phyloP scores from a whole-genome alignment of 2,113 vertebrate species.

The Cyprichromis sp. region DNA sequence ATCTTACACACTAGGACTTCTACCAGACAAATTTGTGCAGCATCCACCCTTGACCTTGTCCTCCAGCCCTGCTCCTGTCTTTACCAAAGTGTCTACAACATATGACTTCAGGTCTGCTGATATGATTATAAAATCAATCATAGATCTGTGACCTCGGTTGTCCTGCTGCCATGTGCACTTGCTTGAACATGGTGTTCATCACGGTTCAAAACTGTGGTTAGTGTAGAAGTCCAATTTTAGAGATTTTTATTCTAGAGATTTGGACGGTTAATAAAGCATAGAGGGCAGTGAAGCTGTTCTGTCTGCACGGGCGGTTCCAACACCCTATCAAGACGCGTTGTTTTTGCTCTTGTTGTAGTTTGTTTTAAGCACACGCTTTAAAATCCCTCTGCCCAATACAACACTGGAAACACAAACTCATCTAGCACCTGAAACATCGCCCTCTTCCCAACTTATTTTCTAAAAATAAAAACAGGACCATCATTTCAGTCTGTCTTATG shows the following conservation, averaged over 20 bases:
- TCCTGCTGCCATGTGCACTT: neutral
- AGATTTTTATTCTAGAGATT: neutral
- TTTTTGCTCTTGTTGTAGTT: neutral
- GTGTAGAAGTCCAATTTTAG: neutral
- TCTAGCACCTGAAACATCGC: neutral
- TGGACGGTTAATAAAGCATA: neutral
- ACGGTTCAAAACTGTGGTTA: neutral
- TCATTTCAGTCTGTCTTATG: neutral
- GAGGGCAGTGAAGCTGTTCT: neutral
- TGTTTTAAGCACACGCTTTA: neutral
- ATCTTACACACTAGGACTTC: fast-evolving
- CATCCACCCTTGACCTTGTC: neutral
- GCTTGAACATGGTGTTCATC: neutral
- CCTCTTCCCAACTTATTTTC: neutral
- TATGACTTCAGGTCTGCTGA: neutral
- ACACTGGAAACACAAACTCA: neutral
- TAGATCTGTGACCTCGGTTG: neutral
- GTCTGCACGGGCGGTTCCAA: neutral
- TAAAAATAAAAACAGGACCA: neutral
- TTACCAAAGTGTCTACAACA: neutral
- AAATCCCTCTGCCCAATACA: neutral
- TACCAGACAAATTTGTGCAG: neutral
- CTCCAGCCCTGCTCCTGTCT: neutral
- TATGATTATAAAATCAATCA: fast-evolving
- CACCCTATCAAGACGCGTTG: neutral